phyloP scores from a whole-genome alignment of 2,797 vertebrate genomes.

The Paratrypauchen microcephalus region DNA sequence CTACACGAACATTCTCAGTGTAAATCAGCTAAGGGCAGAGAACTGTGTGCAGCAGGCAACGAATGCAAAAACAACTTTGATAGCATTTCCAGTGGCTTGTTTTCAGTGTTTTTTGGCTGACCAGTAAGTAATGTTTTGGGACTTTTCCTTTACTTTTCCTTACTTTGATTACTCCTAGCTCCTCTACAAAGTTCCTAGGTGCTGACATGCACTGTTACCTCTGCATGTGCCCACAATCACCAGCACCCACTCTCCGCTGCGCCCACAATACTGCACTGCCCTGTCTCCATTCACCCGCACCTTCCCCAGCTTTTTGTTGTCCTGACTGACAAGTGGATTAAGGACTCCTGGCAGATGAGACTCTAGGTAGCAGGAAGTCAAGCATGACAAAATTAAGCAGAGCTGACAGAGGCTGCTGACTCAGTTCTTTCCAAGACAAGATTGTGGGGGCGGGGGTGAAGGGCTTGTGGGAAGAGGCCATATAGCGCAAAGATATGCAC shows the following conservation, averaged over 20 bases:
- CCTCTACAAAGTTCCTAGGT: conserved; percentile 17
- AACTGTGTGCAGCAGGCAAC: not conserved
- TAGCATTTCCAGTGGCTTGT: not conserved
- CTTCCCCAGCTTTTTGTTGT: conserved; percentile 65
- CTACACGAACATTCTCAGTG: not conserved
- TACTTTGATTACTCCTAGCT: conserved; percentile 11
- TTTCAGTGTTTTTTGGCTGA: not conserved
- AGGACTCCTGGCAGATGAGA: conserved; percentile 72
- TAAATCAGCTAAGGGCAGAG: not conserved
- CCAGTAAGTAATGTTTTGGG: not conserved
- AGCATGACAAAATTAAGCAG: conserved; percentile 76
- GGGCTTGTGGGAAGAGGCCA: conserved; percentile 29
- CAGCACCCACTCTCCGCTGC: conserved; percentile 17
- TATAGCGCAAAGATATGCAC: conserved; percentile 28
- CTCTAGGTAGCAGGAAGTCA: conserved; percentile 75
- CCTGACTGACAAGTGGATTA: conserved; percentile 75
- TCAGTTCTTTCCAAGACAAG: conserved; percentile 62
- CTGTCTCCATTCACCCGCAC: conserved; percentile 53
- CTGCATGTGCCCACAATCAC: conserved; percentile 12
- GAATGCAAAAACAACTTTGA: not conserved
- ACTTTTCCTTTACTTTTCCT: conserved; percentile 6
- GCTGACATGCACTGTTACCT: conserved; percentile 35
- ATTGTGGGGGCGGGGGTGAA: conserved; percentile 33
- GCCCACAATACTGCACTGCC: conserved; percentile 34
- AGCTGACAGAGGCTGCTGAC: conserved; percentile 79